Evolutionary conservation across 2,888 invertebrate genomes (phyloP).

Genomic region (Leptinotarsa rubiginosa): DNA sequence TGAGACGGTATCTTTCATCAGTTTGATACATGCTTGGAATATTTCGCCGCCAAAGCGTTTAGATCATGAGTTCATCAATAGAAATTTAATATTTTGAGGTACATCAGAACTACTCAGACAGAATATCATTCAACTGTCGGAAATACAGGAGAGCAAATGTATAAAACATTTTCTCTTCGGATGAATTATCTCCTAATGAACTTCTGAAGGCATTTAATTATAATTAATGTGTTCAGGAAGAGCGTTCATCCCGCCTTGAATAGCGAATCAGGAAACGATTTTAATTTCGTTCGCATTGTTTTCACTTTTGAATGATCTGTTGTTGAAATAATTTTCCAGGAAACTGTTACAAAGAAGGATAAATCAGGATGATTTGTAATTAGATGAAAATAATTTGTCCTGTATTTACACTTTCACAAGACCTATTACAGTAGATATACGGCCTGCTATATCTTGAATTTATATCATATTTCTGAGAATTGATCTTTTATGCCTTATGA

Average conservation of each 20-base stretch:
- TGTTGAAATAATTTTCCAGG: background rate
- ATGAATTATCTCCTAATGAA: constrained; percentile 2
- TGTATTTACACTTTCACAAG: too few relatives aligned
- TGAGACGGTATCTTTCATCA: background rate
- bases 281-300: background rate
- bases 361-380: background rate
- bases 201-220: background rate
- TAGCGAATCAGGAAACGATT: background rate
- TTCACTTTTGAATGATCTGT: background rate
- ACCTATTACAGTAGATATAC: too few relatives aligned
- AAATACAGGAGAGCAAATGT: background rate
- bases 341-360: background rate
- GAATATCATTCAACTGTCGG: background rate
- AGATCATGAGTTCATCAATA: background rate
- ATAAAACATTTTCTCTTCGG: background rate
- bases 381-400: too few relatives aligned
- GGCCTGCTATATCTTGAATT: too few relatives aligned
- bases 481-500: too few relatives aligned
- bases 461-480: too few relatives aligned
- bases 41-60: background rate
- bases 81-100: background rate
- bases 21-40: background rate
- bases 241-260: background rate
- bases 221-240: background rate
- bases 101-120: background rate